These are phyloP conservation scores for Drosophila nr. perissopoda DNA, from an alignment of 2,888 invertebrate genomes.

Conservation along the genomic window DNA sequence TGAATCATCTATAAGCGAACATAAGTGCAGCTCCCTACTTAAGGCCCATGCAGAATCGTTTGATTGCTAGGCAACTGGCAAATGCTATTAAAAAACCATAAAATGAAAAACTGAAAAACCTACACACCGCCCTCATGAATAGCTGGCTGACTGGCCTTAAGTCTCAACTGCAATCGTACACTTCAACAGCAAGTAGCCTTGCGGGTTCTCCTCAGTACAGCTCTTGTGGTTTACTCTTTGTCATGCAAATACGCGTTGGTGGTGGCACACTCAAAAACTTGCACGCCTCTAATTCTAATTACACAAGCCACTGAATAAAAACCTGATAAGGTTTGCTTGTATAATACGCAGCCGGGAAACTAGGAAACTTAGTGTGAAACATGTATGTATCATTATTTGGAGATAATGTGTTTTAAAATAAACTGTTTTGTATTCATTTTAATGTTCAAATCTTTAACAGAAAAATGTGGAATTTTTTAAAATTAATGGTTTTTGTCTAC, in stretches of 20 bases:
- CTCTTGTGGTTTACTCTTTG: slow-evolving; percentile 22
- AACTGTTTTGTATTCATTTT: background rate
- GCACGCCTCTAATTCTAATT: slow-evolving; percentile 62
- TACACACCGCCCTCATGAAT: background rate
- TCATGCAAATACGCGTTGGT: slow-evolving; percentile 54
- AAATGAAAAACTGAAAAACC: slow-evolving; percentile 52
- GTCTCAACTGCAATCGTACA: slow-evolving; percentile 14
- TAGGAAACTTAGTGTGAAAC: background rate
- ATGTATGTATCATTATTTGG: background rate
- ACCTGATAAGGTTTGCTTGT: slow-evolving; percentile 38
- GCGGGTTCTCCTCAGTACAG: slow-evolving; percentile 1
- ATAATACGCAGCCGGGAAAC: slow-evolving; percentile 3
- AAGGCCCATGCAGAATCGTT: slow-evolving; percentile 2
- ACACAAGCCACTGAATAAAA: slow-evolving; percentile 48
- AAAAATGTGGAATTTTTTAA: background rate
- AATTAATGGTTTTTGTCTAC: background rate
- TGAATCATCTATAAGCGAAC: slow-evolving; percentile 32
- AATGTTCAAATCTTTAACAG: background rate
- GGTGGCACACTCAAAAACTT: slow-evolving; percentile 24
- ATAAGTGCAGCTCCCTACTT: slow-evolving; percentile 4
- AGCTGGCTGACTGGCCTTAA: slow-evolving; percentile 17
- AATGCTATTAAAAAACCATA: slow-evolving; percentile 13
- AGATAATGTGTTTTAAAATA: background rate
- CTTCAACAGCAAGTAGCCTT: slow-evolving; percentile 3
- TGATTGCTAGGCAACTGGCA: slow-evolving; percentile 10